These are phyloP conservation scores for Perizoma flavofasciatum DNA, from an alignment of 2,888 invertebrate species.

Conservation along the genomic window DNA sequence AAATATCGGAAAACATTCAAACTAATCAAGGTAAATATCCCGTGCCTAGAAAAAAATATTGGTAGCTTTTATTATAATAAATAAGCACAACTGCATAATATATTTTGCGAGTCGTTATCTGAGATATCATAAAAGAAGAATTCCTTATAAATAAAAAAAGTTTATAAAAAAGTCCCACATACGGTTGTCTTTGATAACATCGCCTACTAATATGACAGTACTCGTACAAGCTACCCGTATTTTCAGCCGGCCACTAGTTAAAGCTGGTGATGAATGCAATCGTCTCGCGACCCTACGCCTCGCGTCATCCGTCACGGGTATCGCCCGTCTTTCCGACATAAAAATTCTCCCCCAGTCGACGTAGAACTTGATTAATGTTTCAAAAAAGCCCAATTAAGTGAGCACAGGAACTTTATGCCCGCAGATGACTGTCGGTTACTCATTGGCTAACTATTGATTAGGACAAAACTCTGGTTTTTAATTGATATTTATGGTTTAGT, in stretches of 20 bases:
- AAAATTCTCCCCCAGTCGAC: conserved; percentile 72
- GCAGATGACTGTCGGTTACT: conserved; percentile 42
- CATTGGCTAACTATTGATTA: conserved; percentile 33
- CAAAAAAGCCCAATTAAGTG: conserved; percentile 80
- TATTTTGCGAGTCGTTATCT: no score
- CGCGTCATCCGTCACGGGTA: conserved; percentile 69
- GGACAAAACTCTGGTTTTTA: conserved; percentile 16
- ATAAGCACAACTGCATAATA: no score
- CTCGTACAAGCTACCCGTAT: neutral
- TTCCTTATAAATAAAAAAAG: no score
- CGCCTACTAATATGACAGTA: neutral
- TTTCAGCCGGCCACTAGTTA: conserved; percentile 40
- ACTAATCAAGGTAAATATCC: no score
- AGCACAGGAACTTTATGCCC: conserved; percentile 67
- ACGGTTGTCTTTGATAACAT: no score
- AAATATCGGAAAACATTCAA: no score
- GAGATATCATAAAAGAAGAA: no score
- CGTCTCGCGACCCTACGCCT: conserved; percentile 53
- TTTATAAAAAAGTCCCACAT: no score
- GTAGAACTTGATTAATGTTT: conserved; percentile 78
- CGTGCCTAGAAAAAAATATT: no score
- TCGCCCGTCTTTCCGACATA: conserved; percentile 63
- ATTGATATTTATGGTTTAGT: conserved; percentile 25
- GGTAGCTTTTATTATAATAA: no score
- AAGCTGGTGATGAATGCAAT: conserved; percentile 64